Evolutionary conservation across 2,888 invertebrate genomes (phyloP).

Genomic region (Ichneumoninae sp.): DNA sequence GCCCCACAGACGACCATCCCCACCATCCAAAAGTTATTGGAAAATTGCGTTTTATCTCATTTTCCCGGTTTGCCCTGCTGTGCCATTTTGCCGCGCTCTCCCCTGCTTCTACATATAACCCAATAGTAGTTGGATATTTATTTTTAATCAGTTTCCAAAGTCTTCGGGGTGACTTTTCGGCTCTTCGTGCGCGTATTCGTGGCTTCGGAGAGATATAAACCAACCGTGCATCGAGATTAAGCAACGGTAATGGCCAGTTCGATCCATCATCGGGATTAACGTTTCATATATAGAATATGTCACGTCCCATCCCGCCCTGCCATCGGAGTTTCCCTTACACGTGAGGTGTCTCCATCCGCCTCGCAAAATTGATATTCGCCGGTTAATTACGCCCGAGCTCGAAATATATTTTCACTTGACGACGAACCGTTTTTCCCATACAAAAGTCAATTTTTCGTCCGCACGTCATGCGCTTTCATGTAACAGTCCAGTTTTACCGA

Average conservation of each 20-base stretch:
- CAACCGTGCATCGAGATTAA: constrained; percentile 46
- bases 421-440: neutral
- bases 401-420: neutral
- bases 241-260: constrained; percentile 53
- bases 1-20: no score
- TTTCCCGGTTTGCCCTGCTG: no score
- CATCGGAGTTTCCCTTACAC: constrained; percentile 13
- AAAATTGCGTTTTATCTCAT: no score
- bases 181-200: neutral
- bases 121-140: neutral
- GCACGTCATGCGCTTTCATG: neutral
- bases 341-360: neutral
- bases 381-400: constrained; percentile 10
- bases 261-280: constrained; percentile 59
- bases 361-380: constrained; percentile 18
- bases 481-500: neutral
- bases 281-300: constrained; percentile 56
- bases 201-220: constrained; percentile 13
- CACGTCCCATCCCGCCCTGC: constrained; percentile 26
- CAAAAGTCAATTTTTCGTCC: neutral
- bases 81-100: no score
- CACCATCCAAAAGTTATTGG: no score
- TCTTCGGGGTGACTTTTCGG: neutral
- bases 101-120: neutral
- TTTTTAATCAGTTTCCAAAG: neutral